A percentile compares a stretch with the other conserved stretches of the same genome.
Evolutionary conservation across 2,888 invertebrate species (phyloP).

Genomic region (Ormyrus pomaceus): DNA sequence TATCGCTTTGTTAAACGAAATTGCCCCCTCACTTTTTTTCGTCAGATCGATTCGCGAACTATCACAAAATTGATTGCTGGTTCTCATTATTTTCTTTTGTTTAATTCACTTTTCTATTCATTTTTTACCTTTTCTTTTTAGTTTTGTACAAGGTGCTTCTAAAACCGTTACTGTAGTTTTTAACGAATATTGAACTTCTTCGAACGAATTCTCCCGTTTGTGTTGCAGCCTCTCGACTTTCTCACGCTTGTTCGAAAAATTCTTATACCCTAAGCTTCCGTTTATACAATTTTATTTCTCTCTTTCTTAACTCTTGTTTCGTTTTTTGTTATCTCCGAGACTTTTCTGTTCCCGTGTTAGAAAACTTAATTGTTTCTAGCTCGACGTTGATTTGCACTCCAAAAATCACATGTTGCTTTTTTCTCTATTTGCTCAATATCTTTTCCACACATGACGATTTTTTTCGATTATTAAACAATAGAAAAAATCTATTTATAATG

Average conservation of each 20-base stretch:
- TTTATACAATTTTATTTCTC: conserved; percentile 42
- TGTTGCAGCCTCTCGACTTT: not conserved
- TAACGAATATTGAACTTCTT: conserved; percentile 55
- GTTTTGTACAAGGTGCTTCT: conserved; percentile 66
- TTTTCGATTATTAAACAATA: not conserved
- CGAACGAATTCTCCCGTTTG: conserved; percentile 31
- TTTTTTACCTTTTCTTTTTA: conserved; percentile 22
- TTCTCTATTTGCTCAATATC: conserved; percentile 8
- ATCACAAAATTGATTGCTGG: conserved; percentile 74
- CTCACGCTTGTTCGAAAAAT: conserved; percentile 45
- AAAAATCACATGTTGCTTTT: conserved; percentile 44
- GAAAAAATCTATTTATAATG: not conserved
- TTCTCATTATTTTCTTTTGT: conserved; percentile 52
- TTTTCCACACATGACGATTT: conserved; percentile 26
- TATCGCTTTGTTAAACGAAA: conserved; percentile 29
- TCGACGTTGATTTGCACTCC: conserved; percentile 43
- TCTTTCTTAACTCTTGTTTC: not conserved
- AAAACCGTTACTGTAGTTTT: conserved; percentile 62
- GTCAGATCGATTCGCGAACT: conserved; percentile 67
- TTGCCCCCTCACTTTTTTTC: conserved; percentile 19
- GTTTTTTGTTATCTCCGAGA: not conserved
- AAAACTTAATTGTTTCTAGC: conserved; percentile 2
- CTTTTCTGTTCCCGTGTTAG: conserved; percentile 20
- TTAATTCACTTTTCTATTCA: conserved; percentile 21
- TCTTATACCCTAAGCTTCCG: conserved; percentile 50